Percentiles rank a stretch among this genome's conserved stretches.
Conservation (phyloP, 2,888 invertebrate species). For the Drosophila parthenogenetica region DNA sequence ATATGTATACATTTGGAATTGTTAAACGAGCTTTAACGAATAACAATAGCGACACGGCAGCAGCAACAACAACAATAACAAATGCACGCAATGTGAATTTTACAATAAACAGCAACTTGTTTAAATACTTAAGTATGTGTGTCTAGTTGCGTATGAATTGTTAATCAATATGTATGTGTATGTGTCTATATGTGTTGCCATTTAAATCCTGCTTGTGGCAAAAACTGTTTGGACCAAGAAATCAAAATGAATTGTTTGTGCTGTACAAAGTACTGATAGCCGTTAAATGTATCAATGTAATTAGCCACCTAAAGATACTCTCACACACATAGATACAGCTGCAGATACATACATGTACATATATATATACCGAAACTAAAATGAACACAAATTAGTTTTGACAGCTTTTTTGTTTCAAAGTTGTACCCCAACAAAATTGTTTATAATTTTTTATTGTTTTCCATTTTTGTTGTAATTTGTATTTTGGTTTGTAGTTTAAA, state of each 20-base stretch:
- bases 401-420: constrained; percentile 11
- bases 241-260: constrained; percentile 36
- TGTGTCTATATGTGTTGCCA: constrained; percentile 7
- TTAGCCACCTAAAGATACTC: constrained; percentile 19
- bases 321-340: constrained; percentile 6
- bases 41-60: constrained; percentile 19
- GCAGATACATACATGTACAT: constrained; percentile 10
- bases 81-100: constrained; percentile 36
- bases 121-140: constrained; percentile 3
- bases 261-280: constrained; percentile 53
- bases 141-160: too few species aligned
- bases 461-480: constrained; percentile 12
- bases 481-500: constrained; percentile 37
- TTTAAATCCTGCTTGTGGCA: constrained; percentile 17
- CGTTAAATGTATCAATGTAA: constrained; percentile 31
- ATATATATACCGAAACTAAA: neutral
- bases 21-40: constrained; percentile 23
- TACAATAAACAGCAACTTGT: constrained; percentile 46
- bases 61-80: constrained; percentile 19
- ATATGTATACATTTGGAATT: constrained; percentile 23
- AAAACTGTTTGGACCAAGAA: constrained; percentile 13
- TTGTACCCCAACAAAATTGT: constrained; percentile 18
- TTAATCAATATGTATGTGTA: constrained; percentile 1
- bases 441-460: constrained; percentile 20
- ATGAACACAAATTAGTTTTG: constrained; percentile 29